Evolutionary conservation across 2,888 invertebrate species (phyloP).

Genomic region (Agriopis leucophaearia): DNA sequence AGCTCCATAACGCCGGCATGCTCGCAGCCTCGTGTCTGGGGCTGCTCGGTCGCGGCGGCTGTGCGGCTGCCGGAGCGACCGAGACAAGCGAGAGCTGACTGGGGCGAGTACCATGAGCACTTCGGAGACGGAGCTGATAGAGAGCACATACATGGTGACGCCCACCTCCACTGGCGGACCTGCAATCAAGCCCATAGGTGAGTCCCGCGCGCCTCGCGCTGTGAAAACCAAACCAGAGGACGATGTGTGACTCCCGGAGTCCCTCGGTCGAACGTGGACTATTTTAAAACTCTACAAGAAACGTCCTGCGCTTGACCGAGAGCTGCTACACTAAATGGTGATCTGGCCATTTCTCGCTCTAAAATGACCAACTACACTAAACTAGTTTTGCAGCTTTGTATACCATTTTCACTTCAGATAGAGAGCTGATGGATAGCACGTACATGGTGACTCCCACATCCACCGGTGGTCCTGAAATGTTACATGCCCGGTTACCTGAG

Average conservation of each 20-base stretch:
- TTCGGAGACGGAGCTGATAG: conserved; percentile 99
- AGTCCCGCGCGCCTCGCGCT: conserved; percentile 72
- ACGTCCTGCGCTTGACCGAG: conserved; percentile 62
- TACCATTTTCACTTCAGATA: conserved; percentile 95
- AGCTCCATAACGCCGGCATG: conserved; percentile 83
- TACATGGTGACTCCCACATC: conserved; percentile 94
- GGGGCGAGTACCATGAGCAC: conserved; percentile 96
- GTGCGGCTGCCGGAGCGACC: conserved; percentile 70
- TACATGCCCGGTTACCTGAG: conserved; percentile 61
- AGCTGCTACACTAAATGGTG: conserved; percentile 55
- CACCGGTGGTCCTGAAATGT: conserved; percentile 90
- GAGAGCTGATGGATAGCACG: conserved; percentile 93
- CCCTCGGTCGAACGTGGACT: conserved; percentile 61
- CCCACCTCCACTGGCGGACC: conserved; percentile 99
- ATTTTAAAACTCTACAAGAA: conserved; percentile 26
- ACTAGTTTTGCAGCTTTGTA: conserved; percentile 66
- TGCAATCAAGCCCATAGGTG: conserved; percentile 89
- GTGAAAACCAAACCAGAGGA: conserved; percentile 80
- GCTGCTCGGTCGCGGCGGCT: conserved; percentile 83
- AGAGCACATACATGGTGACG: conserved; percentile 99
- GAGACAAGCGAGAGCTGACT: conserved; percentile 83
- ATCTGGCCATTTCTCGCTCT: conserved; percentile 51
- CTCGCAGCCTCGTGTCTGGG: conserved; percentile 86
- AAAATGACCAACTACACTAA: conserved; percentile 67
- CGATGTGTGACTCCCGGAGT: conserved; percentile 65